Evolutionary conservation across 2,113 vertebrate species (phyloP).

Genomic region (Hydrochoerus hydrochaeris): DNA sequence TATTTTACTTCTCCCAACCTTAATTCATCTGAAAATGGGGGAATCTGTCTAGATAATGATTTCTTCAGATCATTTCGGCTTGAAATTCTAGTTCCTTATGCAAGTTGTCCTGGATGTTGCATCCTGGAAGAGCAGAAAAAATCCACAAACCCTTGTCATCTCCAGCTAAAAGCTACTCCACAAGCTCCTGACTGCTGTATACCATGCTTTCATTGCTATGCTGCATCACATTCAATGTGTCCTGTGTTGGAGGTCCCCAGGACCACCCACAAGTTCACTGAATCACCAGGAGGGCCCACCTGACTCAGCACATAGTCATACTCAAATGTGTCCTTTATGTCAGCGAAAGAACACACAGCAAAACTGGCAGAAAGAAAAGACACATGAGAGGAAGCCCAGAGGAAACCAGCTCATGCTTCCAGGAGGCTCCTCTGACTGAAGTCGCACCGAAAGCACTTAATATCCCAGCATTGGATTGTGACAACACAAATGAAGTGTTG

Average conservation of each 20-base stretch:
- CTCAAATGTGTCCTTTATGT: constrained; percentile 6
- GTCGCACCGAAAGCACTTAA: neutral
- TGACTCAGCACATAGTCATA: constrained; percentile 38
- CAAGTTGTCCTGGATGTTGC: neutral
- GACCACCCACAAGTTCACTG: neutral
- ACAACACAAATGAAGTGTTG: neutral
- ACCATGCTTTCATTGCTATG: neutral
- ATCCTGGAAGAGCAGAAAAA: neutral
- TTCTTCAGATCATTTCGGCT: neutral
- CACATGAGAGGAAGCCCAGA: neutral
- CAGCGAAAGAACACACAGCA: neutral
- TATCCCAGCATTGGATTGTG: neutral
- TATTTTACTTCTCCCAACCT: neutral
- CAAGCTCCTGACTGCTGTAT: neutral
- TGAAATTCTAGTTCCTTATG: neutral
- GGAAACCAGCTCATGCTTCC: neutral
- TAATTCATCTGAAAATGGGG: neutral
- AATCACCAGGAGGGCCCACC: neutral
- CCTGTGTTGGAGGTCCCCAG: neutral
- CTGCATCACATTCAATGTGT: neutral
- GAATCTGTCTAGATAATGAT: neutral
- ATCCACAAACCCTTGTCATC: neutral
- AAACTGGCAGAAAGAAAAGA: constrained; percentile 47
- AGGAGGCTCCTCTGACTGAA: neutral
- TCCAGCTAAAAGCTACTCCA: neutral